Base-by-base conservation (phyloP, 2,113 vertebrate genomes). In the Pterocles burchelli region DNA sequence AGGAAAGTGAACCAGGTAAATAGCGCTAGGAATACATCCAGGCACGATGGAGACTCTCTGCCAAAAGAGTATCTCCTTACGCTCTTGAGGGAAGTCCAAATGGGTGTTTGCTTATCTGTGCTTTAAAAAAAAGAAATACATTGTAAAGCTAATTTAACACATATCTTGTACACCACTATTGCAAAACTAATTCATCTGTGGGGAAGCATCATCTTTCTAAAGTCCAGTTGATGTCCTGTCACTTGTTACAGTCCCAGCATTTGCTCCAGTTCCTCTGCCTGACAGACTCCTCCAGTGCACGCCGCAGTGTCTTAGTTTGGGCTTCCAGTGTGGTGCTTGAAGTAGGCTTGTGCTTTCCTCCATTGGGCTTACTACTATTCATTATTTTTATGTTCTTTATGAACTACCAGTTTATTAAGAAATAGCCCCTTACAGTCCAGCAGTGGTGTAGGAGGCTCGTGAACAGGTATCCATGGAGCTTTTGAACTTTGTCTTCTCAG, bases 401-500 rank as follows among this genome's bases (percentile, higher is more conserved):
- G 58, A 94, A 33, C 63, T 24, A 65, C 12, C 8, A 55, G 31
- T 84, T 93, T 28, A 52, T 85, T 55, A 84, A 93, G 82, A 87
- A 66, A 16, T 55, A 75, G 26, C 31, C 48, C 66, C 28, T 19
- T 89, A 10, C 63, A 87, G 52, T 70, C 26, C 9, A 9, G 24
- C 33, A 13, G 67, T 67, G 51, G 67, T 88, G 34, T 70, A 21
- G 51, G 28, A 92, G 48, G 25, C 57, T 95, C 7, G 2, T 59
- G 46, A 78, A 19, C 11, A 18, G 55, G 65, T 90, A 15, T 72
- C 33, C 11, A 2, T 0, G 5, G 80, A 93, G 76, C 71, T 92
- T 90, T 93, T 82, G 70, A 89, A 81, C 43, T 96, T 91, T 55
- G 49, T 63, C 78, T 66, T 91, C 75, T 41, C 31, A 79, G 43